phyloP scores from a whole-genome alignment of 2,113 vertebrate species.

The Rhabdomys dilectus region DNA sequence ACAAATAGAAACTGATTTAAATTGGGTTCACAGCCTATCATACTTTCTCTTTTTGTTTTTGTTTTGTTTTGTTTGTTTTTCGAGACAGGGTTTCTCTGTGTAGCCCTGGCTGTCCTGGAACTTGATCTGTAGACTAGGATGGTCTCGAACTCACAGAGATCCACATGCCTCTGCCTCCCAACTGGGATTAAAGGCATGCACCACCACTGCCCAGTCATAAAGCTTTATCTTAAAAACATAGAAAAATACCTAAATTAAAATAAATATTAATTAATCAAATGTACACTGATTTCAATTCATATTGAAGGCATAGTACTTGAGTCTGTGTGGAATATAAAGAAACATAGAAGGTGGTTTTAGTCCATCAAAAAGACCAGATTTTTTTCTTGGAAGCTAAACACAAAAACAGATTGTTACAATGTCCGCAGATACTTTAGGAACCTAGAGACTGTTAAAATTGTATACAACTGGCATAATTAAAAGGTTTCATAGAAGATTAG shows the following conservation, averaged over 20 bases:
- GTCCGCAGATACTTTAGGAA: neutral
- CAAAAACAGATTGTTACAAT: constrained; percentile 8
- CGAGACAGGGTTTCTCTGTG: neutral
- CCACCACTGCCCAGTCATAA: neutral
- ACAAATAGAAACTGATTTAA: constrained; percentile 55
- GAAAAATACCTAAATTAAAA: constrained; percentile 64
- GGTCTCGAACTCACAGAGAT: neutral
- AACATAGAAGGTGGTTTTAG: neutral
- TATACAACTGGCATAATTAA: neutral
- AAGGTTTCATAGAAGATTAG: neutral
- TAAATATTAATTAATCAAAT: constrained; percentile 42
- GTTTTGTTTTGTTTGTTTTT: neutral
- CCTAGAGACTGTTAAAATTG: constrained; percentile 5
- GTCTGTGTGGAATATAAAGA: neutral
- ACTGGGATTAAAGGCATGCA: neutral
- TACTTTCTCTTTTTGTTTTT: no score
- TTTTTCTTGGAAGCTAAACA: constrained; percentile 3
- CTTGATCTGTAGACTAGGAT: neutral
- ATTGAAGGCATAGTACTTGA: neutral
- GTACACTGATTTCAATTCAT: neutral
- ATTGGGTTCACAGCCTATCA: constrained; percentile 10
- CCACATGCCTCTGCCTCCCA: neutral
- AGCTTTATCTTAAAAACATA: constrained; percentile 18
- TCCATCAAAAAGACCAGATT: constrained; percentile 37
- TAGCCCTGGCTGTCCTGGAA: neutral